Evolutionary conservation across 2,113 vertebrate species (phyloP).

Genomic region (Microtus montanus): DNA sequence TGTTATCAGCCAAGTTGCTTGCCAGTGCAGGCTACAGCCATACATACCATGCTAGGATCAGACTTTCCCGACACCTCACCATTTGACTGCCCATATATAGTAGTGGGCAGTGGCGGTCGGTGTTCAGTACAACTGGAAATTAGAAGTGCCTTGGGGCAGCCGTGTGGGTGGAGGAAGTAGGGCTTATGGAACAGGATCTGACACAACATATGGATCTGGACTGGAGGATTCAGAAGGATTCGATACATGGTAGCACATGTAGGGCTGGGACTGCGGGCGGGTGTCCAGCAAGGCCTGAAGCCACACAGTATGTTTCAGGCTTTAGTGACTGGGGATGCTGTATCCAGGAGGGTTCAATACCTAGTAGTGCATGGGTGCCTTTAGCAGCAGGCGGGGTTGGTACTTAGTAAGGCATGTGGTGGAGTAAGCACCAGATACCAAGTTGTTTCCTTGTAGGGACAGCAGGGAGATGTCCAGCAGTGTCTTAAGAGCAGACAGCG

Average conservation of each 20-base stretch:
- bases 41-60: not conserved
- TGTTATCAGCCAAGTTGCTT: not conserved
- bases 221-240: not conserved
- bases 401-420: not conserved
- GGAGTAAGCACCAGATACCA: not conserved
- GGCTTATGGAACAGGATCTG: not conserved
- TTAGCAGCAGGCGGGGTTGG: not conserved
- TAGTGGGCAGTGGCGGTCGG: not conserved
- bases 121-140: not conserved
- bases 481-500: too few relatives aligned
- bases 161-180: not conserved
- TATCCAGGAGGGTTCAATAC: not conserved
- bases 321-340: not conserved
- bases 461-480: not conserved
- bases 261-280: fast-evolving
- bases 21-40: not conserved
- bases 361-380: not conserved
- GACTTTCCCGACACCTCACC: not conserved
- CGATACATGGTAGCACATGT: not conserved
- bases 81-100: not conserved
- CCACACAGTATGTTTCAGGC: not conserved
- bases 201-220: not conserved
- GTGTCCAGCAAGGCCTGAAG: not conserved
- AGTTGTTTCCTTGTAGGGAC: not conserved
- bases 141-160: not conserved